phyloP scores from a whole-genome alignment of 2,797 vertebrate species.

The Sardinella longiceps region DNA sequence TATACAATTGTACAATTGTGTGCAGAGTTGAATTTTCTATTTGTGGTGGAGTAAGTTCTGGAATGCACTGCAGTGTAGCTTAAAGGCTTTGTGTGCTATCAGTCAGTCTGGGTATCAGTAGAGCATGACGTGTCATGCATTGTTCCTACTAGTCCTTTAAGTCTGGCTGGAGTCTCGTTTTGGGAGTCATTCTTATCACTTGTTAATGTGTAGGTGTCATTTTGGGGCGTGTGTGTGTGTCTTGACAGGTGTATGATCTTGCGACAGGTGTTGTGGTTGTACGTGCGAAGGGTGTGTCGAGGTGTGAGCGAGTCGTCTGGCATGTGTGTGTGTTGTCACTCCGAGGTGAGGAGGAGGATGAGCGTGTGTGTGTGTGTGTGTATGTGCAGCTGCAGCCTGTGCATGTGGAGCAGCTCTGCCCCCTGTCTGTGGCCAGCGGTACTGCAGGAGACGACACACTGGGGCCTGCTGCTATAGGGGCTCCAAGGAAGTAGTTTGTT shows the following conservation, averaged over 20 bases:
- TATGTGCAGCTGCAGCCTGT: not conserved
- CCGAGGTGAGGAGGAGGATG: not conserved
- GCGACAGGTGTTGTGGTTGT: not conserved
- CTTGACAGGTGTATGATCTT: constrained; percentile 6
- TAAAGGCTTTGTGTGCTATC: not conserved
- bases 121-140: too few species aligned
- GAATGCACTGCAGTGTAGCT: not conserved
- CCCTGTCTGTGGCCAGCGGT: constrained; percentile 53
- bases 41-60: not conserved
- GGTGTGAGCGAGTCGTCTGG: not conserved
- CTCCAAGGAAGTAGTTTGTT: constrained; percentile 29
- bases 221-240: not conserved
- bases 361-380: too few species aligned
- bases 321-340: not conserved
- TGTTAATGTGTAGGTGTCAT: too few species aligned
- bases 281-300: not conserved
- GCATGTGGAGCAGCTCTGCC: constrained; percentile 57
- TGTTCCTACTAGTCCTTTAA: not conserved
- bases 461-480: not conserved
- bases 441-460: constrained; percentile 52
- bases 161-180: not conserved
- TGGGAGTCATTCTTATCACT: too few species aligned
- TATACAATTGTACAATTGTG: not conserved
- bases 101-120: not conserved
- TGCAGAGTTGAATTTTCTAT: not conserved